Evolutionary conservation across 2,888 invertebrate species (phyloP), one percentile per base, ranked within the genome.

Genomic region (Diploptera punctata): DNA sequence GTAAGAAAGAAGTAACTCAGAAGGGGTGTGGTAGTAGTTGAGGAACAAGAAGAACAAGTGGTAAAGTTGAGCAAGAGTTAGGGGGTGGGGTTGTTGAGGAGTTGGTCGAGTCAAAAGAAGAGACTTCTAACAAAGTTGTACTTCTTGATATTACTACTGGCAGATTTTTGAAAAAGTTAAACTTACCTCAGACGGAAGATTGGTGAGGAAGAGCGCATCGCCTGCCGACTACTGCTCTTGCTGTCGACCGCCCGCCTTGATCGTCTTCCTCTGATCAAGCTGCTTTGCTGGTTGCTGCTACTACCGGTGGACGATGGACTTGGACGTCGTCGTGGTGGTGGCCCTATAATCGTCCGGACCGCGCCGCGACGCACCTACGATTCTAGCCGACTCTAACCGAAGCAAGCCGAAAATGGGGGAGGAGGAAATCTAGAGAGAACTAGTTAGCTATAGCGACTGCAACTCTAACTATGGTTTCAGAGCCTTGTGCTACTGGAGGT

Each of bases 241-340:
- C 7, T 54, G 49, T 54, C 54, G 26, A 24, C 54, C 54, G 26
- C 54, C 54, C 54, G 54, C 24, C 54, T 54, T 1, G 57, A 57
- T 57, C 57, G 57, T 57, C 57, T 31, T 57, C 57, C 29, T 57
- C 57, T 57, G 57, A 57, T 29, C 57, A 57, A 57, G 57, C 29
- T 57, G 57, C 57, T 57, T n/a, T 72, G 68, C 68, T 72, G 72
- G 47, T 73, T 73, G 73, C 61, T 69, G 62, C 54, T 60, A 74
- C 77, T 76, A 76, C 75, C 74, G 76, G 76, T 77, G 77, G 77
- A 77, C 77, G 77, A 76, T 76, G 79, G 77, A 78, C 77, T 77
- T 77, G 76, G 76, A 77, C 77, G 77, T 77, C 77, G 75, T 76
- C 74, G 72, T 74, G 75, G 76, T 73, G 78, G 77, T 77, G 77